These are phyloP conservation scores for Aldrovandia affinis DNA, from an alignment of 2,797 vertebrate genomes.

Conservation along the genomic window DNA sequence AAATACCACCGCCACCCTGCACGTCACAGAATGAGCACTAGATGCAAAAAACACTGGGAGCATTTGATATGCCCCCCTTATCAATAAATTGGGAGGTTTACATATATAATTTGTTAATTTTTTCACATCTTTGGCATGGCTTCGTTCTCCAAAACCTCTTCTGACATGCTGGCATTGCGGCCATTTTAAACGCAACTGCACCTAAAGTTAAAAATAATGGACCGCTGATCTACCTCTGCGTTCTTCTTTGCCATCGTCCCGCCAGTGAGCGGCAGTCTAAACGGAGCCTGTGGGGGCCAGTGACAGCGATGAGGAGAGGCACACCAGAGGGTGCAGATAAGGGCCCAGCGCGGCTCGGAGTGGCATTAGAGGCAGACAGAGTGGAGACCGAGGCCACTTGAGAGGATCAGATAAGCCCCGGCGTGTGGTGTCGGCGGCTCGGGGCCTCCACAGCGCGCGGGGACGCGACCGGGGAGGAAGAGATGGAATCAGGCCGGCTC, in stretches of 20 bases:
- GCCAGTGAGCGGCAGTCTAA: not conserved
- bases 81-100: too few species aligned
- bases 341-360: constrained; percentile 46
- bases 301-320: constrained; percentile 36
- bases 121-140: not conserved
- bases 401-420: constrained; percentile 69
- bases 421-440: constrained; percentile 46
- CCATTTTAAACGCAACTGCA: not conserved
- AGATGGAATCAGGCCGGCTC: constrained; percentile 43
- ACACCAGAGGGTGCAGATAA: constrained; percentile 66
- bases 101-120: too few species aligned
- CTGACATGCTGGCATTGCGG: not conserved
- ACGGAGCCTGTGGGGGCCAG: constrained; percentile 31
- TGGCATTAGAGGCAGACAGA: constrained; percentile 69
- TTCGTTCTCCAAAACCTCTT: not conserved
- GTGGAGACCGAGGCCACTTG: constrained; percentile 74
- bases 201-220: not conserved
- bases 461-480: constrained; percentile 48
- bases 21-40: not conserved
- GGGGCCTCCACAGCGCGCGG: constrained; percentile 35
- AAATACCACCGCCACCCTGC: not conserved
- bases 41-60: not conserved
- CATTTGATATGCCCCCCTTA: too few species aligned
- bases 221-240: not conserved
- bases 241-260: not conserved